Percentiles rank a stretch among this genome's conserved stretches.
Evolutionary conservation across 37 sponge, comb jelly and placozoan species (phyloP).

Genomic region (Ephydatia muelleri): DNA sequence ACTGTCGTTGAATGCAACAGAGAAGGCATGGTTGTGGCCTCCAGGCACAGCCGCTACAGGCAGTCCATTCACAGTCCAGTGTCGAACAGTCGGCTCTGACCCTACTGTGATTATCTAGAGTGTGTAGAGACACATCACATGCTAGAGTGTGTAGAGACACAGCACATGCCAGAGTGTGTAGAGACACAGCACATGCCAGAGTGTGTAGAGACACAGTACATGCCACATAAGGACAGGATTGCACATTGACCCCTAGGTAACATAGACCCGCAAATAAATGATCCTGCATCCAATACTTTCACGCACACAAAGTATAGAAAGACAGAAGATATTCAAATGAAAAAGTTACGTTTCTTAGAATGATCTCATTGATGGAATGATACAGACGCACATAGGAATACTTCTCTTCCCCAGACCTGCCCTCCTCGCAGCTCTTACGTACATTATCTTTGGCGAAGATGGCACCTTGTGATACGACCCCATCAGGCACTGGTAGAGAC

Average conservation of each 20-base stretch:
- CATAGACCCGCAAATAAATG: no score
- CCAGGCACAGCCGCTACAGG: constrained; percentile 48
- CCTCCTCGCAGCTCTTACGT: not conserved
- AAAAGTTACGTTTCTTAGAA: no score
- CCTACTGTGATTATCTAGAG: constrained; percentile 75
- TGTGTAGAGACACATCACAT: no score
- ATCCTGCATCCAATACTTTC: no score
- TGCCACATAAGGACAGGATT: no score
- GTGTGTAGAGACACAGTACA: not conserved
- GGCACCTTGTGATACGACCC: constrained; percentile 44
- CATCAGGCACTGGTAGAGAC: constrained; percentile 37
- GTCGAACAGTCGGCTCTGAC: constrained; percentile 45
- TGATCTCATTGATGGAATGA: not conserved
- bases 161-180: not conserved
- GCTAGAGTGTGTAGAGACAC: not conserved
- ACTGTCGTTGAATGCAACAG: constrained; percentile 40
- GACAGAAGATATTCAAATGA: no score
- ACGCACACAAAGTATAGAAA: no score
- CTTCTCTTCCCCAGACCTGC: not conserved
- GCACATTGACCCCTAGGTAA: no score
- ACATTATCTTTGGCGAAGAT: constrained; percentile 60
- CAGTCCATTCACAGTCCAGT: constrained; percentile 71
- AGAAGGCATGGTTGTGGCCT: constrained; percentile 41
- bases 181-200: not conserved
- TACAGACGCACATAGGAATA: not conserved